Conservation (phyloP, 2,113 vertebrate species). For the Pyxicephalus adspersus region DNA sequence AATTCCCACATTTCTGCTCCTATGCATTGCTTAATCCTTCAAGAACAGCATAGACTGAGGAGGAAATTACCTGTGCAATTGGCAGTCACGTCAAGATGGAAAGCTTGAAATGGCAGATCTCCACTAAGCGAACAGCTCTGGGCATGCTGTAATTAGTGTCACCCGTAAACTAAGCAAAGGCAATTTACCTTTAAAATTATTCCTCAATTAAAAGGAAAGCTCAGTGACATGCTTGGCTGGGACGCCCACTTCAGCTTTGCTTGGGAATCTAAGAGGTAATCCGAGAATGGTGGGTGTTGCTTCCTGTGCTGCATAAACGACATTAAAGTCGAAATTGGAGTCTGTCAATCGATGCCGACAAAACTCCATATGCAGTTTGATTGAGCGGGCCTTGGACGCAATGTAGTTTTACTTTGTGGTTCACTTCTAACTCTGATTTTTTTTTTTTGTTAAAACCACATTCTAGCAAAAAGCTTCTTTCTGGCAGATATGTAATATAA, state of each 20-base stretch:
- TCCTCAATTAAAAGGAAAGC: slow-evolving; percentile 8
- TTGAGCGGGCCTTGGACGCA: neutral
- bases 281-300: neutral
- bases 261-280: neutral
- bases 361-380: slow-evolving; percentile 2
- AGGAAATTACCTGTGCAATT: slow-evolving; percentile 19
- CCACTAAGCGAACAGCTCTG: neutral
- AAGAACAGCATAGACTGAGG: neutral
- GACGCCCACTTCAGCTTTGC: neutral
- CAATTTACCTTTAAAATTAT: slow-evolving; percentile 1
- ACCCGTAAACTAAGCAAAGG: slow-evolving; percentile 33
- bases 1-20: neutral
- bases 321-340: neutral
- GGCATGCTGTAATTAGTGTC: slow-evolving; percentile 18
- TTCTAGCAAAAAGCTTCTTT: too few species aligned
- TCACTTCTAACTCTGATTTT: too few species aligned
- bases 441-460: too few species aligned
- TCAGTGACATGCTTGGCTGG: neutral
- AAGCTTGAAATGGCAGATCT: too few species aligned
- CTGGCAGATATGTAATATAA: too few species aligned
- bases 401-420: neutral
- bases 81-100: slow-evolving; percentile 11
- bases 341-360: slow-evolving; percentile 13
- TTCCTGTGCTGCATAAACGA: neutral
- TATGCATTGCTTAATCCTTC: too few species aligned